Evolutionary conservation across 2,113 vertebrate genomes (phyloP).

Genomic region (Illadopsis cleaveri): DNA sequence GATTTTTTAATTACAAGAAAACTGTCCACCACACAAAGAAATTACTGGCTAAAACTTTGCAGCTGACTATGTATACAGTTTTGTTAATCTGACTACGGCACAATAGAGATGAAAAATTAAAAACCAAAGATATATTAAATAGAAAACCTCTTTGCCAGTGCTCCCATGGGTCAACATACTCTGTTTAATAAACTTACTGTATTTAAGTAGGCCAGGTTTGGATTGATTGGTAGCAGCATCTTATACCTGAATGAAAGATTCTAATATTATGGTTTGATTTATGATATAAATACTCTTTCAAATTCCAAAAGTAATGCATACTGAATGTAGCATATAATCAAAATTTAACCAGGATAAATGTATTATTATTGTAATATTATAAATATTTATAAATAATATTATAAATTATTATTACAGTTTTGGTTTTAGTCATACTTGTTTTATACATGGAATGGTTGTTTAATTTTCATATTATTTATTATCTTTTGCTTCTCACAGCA

Average conservation of each 20-base stretch:
- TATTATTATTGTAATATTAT: background rate
- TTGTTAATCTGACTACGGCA: background rate
- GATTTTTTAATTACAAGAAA: background rate
- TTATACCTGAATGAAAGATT: background rate
- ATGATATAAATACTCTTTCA: background rate
- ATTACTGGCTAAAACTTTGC: background rate
- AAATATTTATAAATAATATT: no score
- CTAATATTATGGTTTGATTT: background rate
- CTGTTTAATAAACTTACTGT: background rate
- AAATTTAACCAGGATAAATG: background rate
- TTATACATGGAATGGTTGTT: background rate
- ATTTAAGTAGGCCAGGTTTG: background rate
- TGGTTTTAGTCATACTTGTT: background rate
- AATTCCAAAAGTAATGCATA: background rate
- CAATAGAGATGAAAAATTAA: background rate
- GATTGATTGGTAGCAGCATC: background rate
- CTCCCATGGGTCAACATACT: background rate
- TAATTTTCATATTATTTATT: background rate
- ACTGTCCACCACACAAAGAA: background rate
- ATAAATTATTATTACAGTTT: background rate
- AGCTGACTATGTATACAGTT: background rate
- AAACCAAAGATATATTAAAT: background rate
- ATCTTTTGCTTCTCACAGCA: background rate
- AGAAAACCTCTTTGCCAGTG: background rate
- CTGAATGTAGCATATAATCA: background rate